Conservation (phyloP, 1,140 invertebrate species). For the Ceratina calcarata region DNA sequence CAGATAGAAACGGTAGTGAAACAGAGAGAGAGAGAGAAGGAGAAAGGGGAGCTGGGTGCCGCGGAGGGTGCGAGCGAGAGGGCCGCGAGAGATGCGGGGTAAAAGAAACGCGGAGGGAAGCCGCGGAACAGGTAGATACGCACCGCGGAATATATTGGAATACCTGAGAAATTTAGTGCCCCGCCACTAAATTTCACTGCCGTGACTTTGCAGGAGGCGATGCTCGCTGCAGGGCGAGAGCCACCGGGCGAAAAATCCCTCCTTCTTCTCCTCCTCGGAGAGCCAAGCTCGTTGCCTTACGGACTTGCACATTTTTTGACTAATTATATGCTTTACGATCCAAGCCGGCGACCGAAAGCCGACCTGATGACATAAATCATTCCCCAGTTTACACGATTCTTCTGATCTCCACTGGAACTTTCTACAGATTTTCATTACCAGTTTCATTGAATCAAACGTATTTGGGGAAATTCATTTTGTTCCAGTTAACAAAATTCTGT, state of each 20-base stretch:
- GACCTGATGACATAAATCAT: constrained; percentile 41
- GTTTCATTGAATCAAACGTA: no score
- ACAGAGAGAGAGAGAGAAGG: constrained; percentile 5
- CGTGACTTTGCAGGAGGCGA: constrained; percentile 73
- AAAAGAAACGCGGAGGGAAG: constrained; percentile 27
- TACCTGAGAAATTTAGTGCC: constrained; percentile 79
- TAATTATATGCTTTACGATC: constrained; percentile 43
- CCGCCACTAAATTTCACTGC: constrained; percentile 74
- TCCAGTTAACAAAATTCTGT: no score
- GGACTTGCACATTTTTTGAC: constrained; percentile 23
- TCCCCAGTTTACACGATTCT: constrained; percentile 34
- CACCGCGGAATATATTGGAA: constrained; percentile 79
- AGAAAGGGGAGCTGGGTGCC: constrained; percentile 29
- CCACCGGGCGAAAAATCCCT: constrained; percentile 67
- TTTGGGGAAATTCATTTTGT: no score
- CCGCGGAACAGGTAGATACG: constrained; percentile 77
- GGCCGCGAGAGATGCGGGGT: constrained; percentile 19
- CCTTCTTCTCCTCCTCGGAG: constrained; percentile 3
- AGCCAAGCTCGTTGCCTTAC: not conserved
- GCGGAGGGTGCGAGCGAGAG: constrained; percentile 15
- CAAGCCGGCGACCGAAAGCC: constrained; percentile 25
- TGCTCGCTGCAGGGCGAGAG: constrained; percentile 62
- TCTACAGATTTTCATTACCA: no score
- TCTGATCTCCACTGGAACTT: not conserved
- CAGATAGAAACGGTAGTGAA: constrained; percentile 11